Evolutionary conservation across 2,888 invertebrate genomes (phyloP), one percentile per base, ranked within the genome.

Genomic region (Heliconius ethilla): DNA sequence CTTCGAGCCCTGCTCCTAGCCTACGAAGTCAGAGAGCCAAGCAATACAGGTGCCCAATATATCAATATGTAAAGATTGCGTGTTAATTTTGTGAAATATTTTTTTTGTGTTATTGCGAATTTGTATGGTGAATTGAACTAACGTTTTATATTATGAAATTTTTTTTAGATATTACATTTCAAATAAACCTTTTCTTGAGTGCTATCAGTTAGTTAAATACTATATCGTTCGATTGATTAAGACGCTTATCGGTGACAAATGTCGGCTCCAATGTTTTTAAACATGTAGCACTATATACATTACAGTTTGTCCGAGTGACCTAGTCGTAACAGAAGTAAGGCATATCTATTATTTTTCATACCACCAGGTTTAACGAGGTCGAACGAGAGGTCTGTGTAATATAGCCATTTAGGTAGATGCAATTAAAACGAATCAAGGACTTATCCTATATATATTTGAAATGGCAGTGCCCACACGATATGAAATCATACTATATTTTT

Each of bases 1-100:
- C 93, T 55, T 87, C 87, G 81, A 93, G 93, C 84, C 94, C 94
- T 15, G 92, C 94, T 18, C 94, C 95, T 82, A 95, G 95, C 86
- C 96, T 96, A 84, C 92, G 94, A 79, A 93, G 93, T 85, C 94
- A 94, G 83, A 88, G 94, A 78, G 89, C 91, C 85, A 90, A 95
- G 90, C 91, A 95, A 90, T 92, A 94, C 93, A 92, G 95, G 94
- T 92, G 88, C 85, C 33, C 82, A 75, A 77, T 77, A 77, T 77
- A 84, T 69, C 80, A 83, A 81, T 78, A 82, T 80, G 79, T 82
- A 29, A 66, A 74, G 78, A 78, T 87, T 81, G 86, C 86, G 85
- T 86, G 86, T 82, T 78, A 78, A 76, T 79, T 79, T 70, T 81
- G 82, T 82, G 80, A 83, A 83, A 83, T 83, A 83, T 82, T 51